Evolutionary conservation across 2,888 invertebrate genomes (phyloP).

Genomic region (Rhopalosiphum nymphaeae): DNA sequence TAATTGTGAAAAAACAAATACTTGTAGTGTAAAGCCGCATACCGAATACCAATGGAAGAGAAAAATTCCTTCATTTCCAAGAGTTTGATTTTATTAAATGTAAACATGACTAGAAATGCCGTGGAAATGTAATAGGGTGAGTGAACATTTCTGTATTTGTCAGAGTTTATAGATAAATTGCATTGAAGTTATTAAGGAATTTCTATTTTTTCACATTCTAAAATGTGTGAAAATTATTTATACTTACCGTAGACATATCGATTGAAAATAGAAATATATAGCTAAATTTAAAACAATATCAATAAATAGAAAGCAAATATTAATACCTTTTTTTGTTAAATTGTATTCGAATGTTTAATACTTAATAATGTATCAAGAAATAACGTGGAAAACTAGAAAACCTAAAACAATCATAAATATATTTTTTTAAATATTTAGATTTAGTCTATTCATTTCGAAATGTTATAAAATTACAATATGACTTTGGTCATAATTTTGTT

Average conservation of each 20-base stretch:
- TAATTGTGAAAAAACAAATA: neutral
- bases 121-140: neutral
- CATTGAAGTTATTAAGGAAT: too few relatives aligned
- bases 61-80: neutral
- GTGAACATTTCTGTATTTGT: constrained; percentile 15
- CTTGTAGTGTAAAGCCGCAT: neutral
- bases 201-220: neutral
- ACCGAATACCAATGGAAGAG: neutral
- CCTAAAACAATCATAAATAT: neutral
- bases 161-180: constrained; percentile 22
- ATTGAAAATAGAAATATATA: neutral
- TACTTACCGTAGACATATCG: neutral
- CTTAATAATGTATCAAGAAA: neutral
- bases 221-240: neutral
- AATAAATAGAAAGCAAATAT: neutral
- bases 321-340: neutral
- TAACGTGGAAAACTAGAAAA: neutral
- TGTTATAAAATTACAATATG: neutral
- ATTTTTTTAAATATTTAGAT: neutral
- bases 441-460: neutral
- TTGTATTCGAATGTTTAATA: neutral
- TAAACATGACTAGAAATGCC: neutral
- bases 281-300: neutral
- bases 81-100: neutral
- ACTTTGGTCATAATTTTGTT: too few relatives aligned